Base-by-base conservation (phyloP, 1,140 invertebrate species). In the Bombus huntii region DNA sequence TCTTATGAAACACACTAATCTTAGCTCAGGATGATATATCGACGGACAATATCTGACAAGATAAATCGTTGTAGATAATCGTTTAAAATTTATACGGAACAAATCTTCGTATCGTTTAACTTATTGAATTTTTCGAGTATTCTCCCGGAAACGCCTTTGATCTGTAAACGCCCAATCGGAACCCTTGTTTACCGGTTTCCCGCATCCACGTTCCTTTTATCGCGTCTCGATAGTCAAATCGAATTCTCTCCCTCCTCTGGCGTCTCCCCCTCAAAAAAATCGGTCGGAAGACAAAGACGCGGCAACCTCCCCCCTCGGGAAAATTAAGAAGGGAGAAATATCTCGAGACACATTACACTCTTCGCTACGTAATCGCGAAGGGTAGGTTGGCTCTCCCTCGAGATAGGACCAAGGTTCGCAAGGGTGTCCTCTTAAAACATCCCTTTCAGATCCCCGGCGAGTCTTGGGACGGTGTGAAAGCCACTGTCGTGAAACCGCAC, bases 401-500 rank as follows among this genome's bases (percentile, higher is more conserved):
- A 25, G 76, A 59, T 72, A 84, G 59, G 34, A 65, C 72, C 34
- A 86, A 65, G 83, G 65, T 59, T 28, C 71, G 37, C 57, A 39
- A 65, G 70, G 83, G 66, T 73, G 87, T 87, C 90, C 91, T 92
- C 90, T 93, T 92, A 92, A 93, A 93, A 93, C 91, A 93, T 88
- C 92, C 92, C 92, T 88, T 91, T 90, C 87, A 86, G 89, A 78
- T 83, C 77, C 84, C 77, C 81, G 57, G 87, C 70, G 72, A 86
- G 82, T 81, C 80, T 84, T 71, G 87, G 59, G 81, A 83, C 81
- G 92, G 93, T 92, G 93, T 92, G 93, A 95, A 93, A 94, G 94
- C 93, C 93, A 92, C 92, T 92, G 92, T 94, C 93, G 93, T 94
- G 94, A 94, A 95, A 94, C 94, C 94, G 93, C 94, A 93, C 94